Conservation (phyloP, 2,797 vertebrate species). For the Phaenicophaeus curvirostris region DNA sequence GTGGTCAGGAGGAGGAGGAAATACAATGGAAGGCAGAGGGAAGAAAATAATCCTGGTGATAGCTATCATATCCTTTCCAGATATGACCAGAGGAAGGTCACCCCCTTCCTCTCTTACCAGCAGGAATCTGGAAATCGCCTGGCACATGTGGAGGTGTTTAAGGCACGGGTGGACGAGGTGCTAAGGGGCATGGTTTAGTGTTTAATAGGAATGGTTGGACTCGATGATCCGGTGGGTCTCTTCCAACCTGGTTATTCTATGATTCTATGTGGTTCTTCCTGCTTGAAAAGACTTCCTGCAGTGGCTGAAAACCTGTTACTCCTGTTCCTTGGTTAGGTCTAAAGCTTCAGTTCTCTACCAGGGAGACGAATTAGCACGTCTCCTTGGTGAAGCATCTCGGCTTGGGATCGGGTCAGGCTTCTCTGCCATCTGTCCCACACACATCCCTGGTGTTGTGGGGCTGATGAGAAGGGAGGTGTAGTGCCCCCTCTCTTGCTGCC, state of each 20-base stretch:
- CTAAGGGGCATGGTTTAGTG: too few relatives aligned
- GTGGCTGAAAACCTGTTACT: not conserved
- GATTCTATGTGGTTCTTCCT: not conserved
- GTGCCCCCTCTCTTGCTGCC: too few relatives aligned
- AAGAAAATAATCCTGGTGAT: not conserved
- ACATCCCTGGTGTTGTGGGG: too few relatives aligned
- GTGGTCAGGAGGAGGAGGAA: not conserved
- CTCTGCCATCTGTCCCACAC: not conserved
- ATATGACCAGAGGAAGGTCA: not conserved
- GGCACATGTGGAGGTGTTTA: too few relatives aligned
- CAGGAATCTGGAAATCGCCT: not conserved
- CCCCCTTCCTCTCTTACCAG: not conserved
- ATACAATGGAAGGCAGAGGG: not conserved
- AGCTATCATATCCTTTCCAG: not conserved
- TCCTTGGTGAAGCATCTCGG: not conserved
- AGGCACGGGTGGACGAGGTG: too few relatives aligned
- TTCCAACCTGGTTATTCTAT: too few relatives aligned
- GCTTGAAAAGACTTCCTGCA: not conserved
- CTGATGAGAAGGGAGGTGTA: too few relatives aligned
- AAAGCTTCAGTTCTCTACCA: not conserved
- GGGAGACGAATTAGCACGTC: not conserved
- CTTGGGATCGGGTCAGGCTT: not conserved
- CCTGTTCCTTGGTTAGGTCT: not conserved
- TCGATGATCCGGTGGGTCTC: too few relatives aligned
- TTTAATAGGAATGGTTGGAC: too few relatives aligned